phyloP scores from a whole-genome alignment of 2,797 vertebrate species.

The Manis javanica region DNA sequence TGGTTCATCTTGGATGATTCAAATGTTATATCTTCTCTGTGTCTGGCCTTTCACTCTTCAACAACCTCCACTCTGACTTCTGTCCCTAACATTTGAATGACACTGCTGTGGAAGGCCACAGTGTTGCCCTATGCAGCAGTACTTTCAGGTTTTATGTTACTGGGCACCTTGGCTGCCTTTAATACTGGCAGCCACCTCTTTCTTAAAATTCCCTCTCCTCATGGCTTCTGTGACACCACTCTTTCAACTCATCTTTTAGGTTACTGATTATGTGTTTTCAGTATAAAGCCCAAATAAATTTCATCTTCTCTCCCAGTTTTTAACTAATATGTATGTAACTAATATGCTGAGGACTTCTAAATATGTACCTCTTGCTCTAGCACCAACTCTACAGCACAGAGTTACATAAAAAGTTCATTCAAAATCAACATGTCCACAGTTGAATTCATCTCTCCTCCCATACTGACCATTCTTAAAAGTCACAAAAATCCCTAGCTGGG shows the following conservation, averaged over 20 bases:
- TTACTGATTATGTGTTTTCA: background rate
- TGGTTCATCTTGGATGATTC: background rate
- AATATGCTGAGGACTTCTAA: background rate
- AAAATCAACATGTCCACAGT: background rate
- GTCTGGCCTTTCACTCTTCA: background rate
- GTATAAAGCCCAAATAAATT: background rate
- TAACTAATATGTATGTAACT: background rate
- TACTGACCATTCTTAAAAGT: slow-evolving; percentile 15
- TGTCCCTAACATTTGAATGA: background rate
- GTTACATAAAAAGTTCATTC: background rate
- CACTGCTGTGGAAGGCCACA: background rate
- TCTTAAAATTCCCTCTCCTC: background rate
- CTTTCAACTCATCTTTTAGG: background rate
- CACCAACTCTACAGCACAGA: background rate
- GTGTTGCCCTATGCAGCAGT: background rate
- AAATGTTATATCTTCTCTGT: background rate
- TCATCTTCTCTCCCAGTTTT: background rate
- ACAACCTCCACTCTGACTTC: background rate
- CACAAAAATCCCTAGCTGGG: background rate
- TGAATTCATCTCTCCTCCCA: background rate
- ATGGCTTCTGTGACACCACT: background rate
- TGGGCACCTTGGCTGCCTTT: background rate
- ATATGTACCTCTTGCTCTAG: background rate
- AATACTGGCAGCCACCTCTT: background rate
- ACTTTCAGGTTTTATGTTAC: background rate